These are phyloP conservation scores for Oceanodroma tethys DNA, from an alignment of 2,113 vertebrate genomes.

Conservation along the genomic window DNA sequence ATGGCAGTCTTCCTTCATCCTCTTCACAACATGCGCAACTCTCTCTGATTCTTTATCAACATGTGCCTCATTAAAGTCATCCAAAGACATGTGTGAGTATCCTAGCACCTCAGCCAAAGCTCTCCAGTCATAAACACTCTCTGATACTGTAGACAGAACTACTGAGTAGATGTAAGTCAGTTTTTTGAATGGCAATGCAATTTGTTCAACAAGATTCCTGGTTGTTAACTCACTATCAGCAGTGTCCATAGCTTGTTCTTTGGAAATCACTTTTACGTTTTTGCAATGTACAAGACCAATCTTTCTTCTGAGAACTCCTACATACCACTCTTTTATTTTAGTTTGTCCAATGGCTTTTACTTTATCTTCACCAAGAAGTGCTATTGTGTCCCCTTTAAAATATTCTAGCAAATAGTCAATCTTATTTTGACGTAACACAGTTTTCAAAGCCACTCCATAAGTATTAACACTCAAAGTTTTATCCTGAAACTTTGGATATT, in stretches of 20 bases:
- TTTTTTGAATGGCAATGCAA: conserved; percentile 87
- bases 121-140: conserved; percentile 87
- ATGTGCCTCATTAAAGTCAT: conserved; percentile 73
- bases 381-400: conserved; percentile 94
- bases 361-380: conserved; percentile 85
- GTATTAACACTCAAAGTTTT: conserved; percentile 75
- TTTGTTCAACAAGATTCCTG: conserved; percentile 83
- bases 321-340: conserved; percentile 96
- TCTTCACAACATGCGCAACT: conserved; percentile 87
- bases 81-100: conserved; percentile 78
- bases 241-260: conserved; percentile 86
- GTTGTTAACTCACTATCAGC: conserved; percentile 79
- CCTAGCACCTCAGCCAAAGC: conserved; percentile 84
- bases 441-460: conserved; percentile 88
- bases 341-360: conserved; percentile 89
- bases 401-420: conserved; percentile 94
- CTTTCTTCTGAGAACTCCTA: conserved; percentile 86
- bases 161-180: conserved; percentile 94
- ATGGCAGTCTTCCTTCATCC: conserved; percentile 94
- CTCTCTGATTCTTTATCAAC: conserved; percentile 85
- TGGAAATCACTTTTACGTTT: conserved; percentile 90
- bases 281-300: conserved; percentile 91
- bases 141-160: conserved; percentile 86
- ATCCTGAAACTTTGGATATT: conserved; percentile 82
- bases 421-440: conserved; percentile 87